Conservation (phyloP, 2,888 invertebrate genomes). For the Hololepta plana region DNA sequence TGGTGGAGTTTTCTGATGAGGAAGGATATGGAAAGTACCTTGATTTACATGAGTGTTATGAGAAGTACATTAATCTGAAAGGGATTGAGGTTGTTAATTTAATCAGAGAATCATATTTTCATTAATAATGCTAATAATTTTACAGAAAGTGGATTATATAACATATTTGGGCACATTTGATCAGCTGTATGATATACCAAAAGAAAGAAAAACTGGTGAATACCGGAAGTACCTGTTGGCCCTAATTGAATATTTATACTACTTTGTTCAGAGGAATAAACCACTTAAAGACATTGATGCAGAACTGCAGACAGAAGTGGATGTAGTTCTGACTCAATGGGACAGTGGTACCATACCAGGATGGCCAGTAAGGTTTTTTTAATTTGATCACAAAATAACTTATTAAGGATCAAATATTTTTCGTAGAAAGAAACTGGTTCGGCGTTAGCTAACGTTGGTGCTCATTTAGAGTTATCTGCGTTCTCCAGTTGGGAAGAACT, state of each 20-base stretch:
- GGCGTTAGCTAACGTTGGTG: conserved; percentile 85
- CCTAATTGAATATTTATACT: conserved; percentile 70
- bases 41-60: conserved; percentile 92
- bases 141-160: conserved; percentile 83
- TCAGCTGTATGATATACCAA: conserved; percentile 87
- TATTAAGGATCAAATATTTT: conserved; percentile 3
- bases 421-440: conserved; percentile 78
- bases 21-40: conserved; percentile 98
- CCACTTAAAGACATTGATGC: conserved; percentile 69
- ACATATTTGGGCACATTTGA: conserved; percentile 88
- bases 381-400: conserved; percentile 5
- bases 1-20: conserved; percentile 96
- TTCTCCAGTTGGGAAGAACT: conserved; percentile 96
- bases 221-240: conserved; percentile 70
- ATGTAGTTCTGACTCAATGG: conserved; percentile 78
- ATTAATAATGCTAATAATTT: conserved; percentile 11
- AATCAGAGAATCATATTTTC: too few species aligned
- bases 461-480: conserved; percentile 93
- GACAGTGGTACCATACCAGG: conserved; percentile 79
- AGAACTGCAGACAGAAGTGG: conserved; percentile 59
- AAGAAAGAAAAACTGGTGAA: conserved; percentile 75
- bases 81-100: conserved; percentile 88
- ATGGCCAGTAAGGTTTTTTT: conserved; percentile 53
- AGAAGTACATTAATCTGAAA: conserved; percentile 90
- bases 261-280: conserved; percentile 66